A percentile compares a stretch with the other conserved stretches of the same genome.
These are phyloP conservation scores for Micromussa lordhowensis DNA, from an alignment of 92 coral and sea anemone genomes.

Conservation along the genomic window DNA sequence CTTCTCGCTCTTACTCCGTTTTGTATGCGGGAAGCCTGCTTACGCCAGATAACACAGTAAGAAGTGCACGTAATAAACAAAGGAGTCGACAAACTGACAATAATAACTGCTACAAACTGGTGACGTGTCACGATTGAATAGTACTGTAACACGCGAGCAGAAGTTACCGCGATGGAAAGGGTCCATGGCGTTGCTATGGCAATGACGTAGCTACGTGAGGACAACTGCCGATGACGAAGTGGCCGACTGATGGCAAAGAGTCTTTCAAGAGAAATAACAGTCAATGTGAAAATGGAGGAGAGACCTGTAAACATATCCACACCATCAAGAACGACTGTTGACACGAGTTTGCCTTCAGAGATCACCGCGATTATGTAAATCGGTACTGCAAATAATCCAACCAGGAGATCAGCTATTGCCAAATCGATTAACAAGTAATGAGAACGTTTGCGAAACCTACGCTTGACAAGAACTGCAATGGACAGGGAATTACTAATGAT, in stretches of 20 bases:
- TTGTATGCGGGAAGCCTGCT: not conserved
- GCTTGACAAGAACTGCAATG: constrained; percentile 27
- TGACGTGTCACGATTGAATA: not conserved
- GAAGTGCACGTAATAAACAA: not conserved
- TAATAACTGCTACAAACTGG: not conserved
- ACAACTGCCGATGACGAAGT: constrained; percentile 44
- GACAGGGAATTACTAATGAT: constrained; percentile 42
- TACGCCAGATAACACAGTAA: constrained; percentile 17
- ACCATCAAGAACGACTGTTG: not conserved
- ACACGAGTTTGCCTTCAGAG: not conserved
- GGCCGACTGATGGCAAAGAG: constrained; percentile 61
- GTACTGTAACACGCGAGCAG: not conserved
- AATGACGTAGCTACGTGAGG: constrained; percentile 4
- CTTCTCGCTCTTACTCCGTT: not conserved
- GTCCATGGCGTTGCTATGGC: constrained; percentile 62
- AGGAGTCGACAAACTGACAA: not conserved
- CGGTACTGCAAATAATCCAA: constrained; percentile 60
- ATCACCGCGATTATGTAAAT: constrained; percentile 13
- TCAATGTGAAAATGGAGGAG: constrained; percentile 53
- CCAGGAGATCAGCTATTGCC: constrained; percentile 69
- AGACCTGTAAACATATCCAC: constrained; percentile 61
- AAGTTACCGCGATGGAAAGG: not conserved
- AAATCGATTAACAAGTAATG: constrained; percentile 54
- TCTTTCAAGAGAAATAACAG: constrained; percentile 65
- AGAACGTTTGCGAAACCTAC: constrained; percentile 52